Evolutionary conservation across 1,140 invertebrate genomes (phyloP), one percentile per base, ranked within the genome.

Genomic region (Bombus soroeensis): DNA sequence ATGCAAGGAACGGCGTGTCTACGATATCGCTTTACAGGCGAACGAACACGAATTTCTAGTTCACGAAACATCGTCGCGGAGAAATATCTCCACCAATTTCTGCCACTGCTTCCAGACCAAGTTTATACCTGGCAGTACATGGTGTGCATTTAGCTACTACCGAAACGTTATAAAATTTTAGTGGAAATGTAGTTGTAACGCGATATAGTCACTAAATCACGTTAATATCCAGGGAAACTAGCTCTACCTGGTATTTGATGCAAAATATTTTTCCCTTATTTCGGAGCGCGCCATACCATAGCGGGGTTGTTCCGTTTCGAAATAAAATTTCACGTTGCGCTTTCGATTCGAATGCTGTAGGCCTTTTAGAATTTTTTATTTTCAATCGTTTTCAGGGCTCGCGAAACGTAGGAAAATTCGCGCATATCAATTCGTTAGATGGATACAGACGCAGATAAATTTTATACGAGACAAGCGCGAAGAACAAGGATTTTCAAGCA

Each of bases 31-130:
- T 81, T 90, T 43, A 85, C 88, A 81, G 82, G 43, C 83, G 88
- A 90, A 83, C 25, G 89, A 82, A 81, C 86, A 81, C 74, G 47
- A 85, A 90, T 90, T 90, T 90, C 89, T 88, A 86, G 86, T 77
- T 90, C 83, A 78, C 88, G 79, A 85, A 80, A 79, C 81, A 87
- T 64, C 80, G 76, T 70, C 66, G 28, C 18, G 37, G 62, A 57
- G 88, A 89, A 88, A 85, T 81, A 74, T 39, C 62, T 64, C n/a
- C 47, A 62, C 47, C 78, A 81, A 77, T 87, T 79, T 80, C 76
- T 43, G 34, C 28, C 78, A 32, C 79, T 37, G 34, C 43, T 34
- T 37, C 37, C 41, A 53, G 41, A 32, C 83, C 47, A 57, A 89
- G 73, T 75, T 89, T 80, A 80, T 89, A 59, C 66, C 9, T 39